A percentile compares a stretch with the other conserved stretches of the same genome.
phyloP scores from a whole-genome alignment of 1,140 invertebrate genomes.

The Nymphalis io region DNA sequence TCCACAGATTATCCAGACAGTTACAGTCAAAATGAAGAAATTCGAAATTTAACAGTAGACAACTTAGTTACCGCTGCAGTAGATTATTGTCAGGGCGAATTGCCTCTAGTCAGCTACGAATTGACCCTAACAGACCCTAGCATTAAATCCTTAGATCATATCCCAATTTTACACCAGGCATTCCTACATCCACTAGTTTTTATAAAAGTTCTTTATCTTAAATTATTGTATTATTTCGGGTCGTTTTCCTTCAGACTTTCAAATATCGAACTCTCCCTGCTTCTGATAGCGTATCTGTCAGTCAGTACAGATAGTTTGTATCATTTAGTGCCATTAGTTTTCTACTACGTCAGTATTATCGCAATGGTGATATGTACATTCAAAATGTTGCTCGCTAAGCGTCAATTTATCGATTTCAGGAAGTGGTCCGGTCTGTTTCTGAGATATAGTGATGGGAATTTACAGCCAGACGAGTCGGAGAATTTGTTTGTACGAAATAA shows the following conservation, averaged over 20 bases:
- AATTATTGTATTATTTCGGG: conserved; percentile 83
- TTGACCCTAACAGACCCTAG: conserved; percentile 86
- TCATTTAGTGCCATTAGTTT: conserved; percentile 84
- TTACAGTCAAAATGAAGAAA: conserved; percentile 78
- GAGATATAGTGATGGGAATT: conserved; percentile 84
- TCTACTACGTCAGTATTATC: conserved; percentile 87
- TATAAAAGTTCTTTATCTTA: conserved; percentile 86
- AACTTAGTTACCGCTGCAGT: conserved; percentile 90
- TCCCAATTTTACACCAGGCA: conserved; percentile 86
- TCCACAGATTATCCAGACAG: conserved; percentile 74
- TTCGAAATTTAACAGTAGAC: conserved; percentile 89
- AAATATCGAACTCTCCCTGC: conserved; percentile 83
- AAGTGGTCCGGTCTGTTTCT: conserved; percentile 91
- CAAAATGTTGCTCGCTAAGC: conserved; percentile 88
- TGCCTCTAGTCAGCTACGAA: conserved; percentile 88
- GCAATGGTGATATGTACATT: conserved; percentile 89
- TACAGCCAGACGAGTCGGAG: conserved; percentile 89
- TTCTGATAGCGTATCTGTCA: conserved; percentile 86
- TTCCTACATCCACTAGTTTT: conserved; percentile 87
- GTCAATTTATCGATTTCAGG: conserved; percentile 87
- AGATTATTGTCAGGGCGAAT: conserved; percentile 88
- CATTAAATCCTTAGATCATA: conserved; percentile 83
- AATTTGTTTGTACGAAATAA: conserved; percentile 91
- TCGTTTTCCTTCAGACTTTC: conserved; percentile 81
- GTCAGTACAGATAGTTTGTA: conserved; percentile 84